phyloP scores from a whole-genome alignment of 1,140 invertebrate genomes.

The Globodera rostochiensis region DNA sequence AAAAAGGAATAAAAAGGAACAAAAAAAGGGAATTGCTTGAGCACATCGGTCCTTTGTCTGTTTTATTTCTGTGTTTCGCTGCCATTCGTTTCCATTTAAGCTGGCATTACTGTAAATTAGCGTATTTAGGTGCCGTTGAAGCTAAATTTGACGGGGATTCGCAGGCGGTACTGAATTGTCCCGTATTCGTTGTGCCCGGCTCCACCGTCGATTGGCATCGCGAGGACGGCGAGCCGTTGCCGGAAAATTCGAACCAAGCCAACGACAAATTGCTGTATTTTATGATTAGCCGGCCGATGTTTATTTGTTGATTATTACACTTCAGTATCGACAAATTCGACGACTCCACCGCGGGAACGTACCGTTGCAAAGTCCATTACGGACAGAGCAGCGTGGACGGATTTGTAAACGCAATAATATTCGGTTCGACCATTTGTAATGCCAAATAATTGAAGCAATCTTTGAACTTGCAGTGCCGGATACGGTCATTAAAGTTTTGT shows the following conservation, averaged over 20 bases:
- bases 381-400: conserved; percentile 60
- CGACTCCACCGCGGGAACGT: conserved; percentile 56
- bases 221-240: conserved; percentile 51
- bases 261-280: conserved; percentile 59
- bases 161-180: conserved; percentile 59
- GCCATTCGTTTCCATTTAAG: neutral
- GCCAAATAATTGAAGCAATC: neutral
- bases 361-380: conserved; percentile 58
- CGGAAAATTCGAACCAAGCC: conserved; percentile 51
- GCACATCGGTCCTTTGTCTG: conserved; percentile 7
- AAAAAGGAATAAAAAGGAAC: neutral
- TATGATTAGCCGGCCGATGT: neutral
- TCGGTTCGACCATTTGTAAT: conserved; percentile 44
- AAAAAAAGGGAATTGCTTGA: neutral
- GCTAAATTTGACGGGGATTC: conserved; percentile 61
- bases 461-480: conserved; percentile 57
- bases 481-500: conserved; percentile 63
- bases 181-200: conserved; percentile 63
- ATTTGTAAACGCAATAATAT: conserved; percentile 64
- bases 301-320: conserved; percentile 6
- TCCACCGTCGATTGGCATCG: conserved; percentile 55
- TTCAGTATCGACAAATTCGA: conserved; percentile 61
- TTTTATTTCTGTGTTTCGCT: conserved; percentile 4
- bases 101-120: neutral
- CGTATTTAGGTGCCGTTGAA: conserved; percentile 49